Evolutionary conservation across 2,888 invertebrate genomes (phyloP).

Genomic region (Vanessa cardui): DNA sequence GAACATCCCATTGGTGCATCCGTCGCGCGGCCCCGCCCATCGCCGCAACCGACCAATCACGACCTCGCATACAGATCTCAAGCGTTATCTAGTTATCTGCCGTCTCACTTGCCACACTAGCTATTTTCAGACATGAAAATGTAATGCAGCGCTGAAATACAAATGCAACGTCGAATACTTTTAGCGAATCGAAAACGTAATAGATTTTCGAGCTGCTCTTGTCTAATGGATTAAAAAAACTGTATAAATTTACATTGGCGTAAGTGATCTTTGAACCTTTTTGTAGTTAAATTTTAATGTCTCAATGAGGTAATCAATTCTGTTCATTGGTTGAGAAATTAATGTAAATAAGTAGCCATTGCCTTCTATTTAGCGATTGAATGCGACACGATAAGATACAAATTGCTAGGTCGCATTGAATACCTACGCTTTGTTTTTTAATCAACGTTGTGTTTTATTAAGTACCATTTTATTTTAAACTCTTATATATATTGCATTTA

Average conservation of each 20-base stretch:
- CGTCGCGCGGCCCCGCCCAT: constrained; percentile 76
- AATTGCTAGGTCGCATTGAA: constrained; percentile 53
- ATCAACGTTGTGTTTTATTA: constrained; percentile 56
- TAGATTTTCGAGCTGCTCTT: neutral
- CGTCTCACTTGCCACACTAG: constrained; percentile 74
- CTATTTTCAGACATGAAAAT: constrained; percentile 68
- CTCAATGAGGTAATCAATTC: constrained; percentile 44
- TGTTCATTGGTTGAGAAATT: constrained; percentile 35
- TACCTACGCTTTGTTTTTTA: constrained; percentile 66
- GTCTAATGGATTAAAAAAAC: constrained; percentile 18
- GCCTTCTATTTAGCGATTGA: constrained; percentile 32
- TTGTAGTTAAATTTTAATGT: constrained; percentile 45
- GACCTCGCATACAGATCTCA: constrained; percentile 80
- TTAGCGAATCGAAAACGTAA: neutral
- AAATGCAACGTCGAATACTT: constrained; percentile 18
- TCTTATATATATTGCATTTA: constrained; percentile 28
- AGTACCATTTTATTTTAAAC: constrained; percentile 43
- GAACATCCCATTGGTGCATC: constrained; percentile 84
- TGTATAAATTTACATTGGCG: constrained; percentile 32
- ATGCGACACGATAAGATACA: constrained; percentile 60
- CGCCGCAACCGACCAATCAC: constrained; percentile 66
- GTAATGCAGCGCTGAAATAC: constrained; percentile 29
- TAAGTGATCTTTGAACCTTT: constrained; percentile 41
- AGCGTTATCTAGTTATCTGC: constrained; percentile 82
- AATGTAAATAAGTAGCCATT: constrained; percentile 29